phyloP scores from a whole-genome alignment of 1,140 invertebrate genomes.

The Bombus waltoni region DNA sequence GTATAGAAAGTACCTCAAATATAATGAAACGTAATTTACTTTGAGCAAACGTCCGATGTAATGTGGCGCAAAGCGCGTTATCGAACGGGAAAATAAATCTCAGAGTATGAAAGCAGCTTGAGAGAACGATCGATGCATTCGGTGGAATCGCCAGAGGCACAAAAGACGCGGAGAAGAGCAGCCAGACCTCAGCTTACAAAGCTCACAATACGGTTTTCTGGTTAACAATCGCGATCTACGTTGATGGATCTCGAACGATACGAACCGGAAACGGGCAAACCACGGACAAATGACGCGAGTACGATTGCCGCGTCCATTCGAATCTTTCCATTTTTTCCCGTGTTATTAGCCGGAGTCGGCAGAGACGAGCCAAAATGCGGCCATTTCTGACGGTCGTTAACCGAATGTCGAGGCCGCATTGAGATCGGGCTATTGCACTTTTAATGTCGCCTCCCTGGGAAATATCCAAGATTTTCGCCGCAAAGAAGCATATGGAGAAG shows the following conservation, averaged over 20 bases:
- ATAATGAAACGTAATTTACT: neutral
- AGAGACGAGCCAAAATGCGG: slow-evolving; percentile 66
- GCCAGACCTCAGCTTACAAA: slow-evolving; percentile 5
- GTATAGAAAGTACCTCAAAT: neutral
- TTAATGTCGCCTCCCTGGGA: slow-evolving; percentile 71
- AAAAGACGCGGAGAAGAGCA: slow-evolving; percentile 6
- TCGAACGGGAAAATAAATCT: slow-evolving; percentile 48
- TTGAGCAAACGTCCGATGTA: neutral
- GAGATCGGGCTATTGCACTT: slow-evolving; percentile 73
- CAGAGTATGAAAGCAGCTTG: slow-evolving; percentile 11
- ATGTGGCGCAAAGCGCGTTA: slow-evolving; percentile 6
- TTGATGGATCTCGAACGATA: slow-evolving; percentile 32
- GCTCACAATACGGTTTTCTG: slow-evolving; percentile 22
- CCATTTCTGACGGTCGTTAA: slow-evolving; percentile 73
- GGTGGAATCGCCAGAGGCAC: slow-evolving; percentile 24
- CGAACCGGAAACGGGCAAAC: slow-evolving; percentile 12
- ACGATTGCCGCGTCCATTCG: slow-evolving; percentile 34
- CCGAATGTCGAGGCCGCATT: slow-evolving; percentile 63
- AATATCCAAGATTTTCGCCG: slow-evolving; percentile 70
- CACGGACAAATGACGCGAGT: slow-evolving; percentile 32
- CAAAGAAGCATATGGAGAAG: slow-evolving; percentile 63
- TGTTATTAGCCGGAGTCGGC: slow-evolving; percentile 39
- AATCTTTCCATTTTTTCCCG: slow-evolving; percentile 5
- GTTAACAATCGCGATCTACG: slow-evolving; percentile 26
- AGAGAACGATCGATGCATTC: slow-evolving; percentile 50